phyloP scores from a whole-genome alignment of 2,888 invertebrate species.

The Euphydryas editha region DNA sequence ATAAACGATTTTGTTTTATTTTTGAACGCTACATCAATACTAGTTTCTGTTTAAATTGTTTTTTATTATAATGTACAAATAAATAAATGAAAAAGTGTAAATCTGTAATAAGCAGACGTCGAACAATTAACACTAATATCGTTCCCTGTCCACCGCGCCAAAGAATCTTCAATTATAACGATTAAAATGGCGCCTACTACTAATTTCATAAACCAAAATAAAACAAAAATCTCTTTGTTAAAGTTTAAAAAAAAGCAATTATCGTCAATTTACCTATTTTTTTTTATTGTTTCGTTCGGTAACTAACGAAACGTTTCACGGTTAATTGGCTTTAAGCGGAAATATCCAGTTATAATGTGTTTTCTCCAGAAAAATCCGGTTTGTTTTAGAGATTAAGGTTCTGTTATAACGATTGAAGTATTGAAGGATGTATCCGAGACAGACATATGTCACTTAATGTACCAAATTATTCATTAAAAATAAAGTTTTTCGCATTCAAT shows the following conservation, averaged over 20 bases:
- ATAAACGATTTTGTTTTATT: too few species aligned
- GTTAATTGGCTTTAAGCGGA: conserved; percentile 27
- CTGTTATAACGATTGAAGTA: too few species aligned
- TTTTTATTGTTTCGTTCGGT: conserved; percentile 16
- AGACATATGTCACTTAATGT: too few species aligned
- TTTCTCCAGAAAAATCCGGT: neutral
- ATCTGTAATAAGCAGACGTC: too few species aligned
- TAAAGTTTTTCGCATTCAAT: too few species aligned
- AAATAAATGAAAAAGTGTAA: too few species aligned
- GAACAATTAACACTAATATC: neutral
- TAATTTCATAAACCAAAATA: conserved; percentile 8
- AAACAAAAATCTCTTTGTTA: conserved; percentile 20
- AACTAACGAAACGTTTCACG: conserved; percentile 9
- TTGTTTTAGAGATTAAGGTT: neutral
- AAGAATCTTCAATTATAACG: neutral
- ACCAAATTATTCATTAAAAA: too few species aligned
- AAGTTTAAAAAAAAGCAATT: conserved; percentile 19
- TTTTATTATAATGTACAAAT: too few species aligned
- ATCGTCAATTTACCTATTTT: neutral
- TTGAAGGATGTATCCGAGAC: too few species aligned
- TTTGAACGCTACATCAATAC: too few species aligned
- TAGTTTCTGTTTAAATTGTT: too few species aligned
- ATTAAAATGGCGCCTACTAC: conserved; percentile 4
- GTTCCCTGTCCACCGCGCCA: neutral
- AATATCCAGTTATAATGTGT: conserved; percentile 8